Conservation (phyloP, 2,797 vertebrate genomes). For the Knipowitschia caucasica region DNA sequence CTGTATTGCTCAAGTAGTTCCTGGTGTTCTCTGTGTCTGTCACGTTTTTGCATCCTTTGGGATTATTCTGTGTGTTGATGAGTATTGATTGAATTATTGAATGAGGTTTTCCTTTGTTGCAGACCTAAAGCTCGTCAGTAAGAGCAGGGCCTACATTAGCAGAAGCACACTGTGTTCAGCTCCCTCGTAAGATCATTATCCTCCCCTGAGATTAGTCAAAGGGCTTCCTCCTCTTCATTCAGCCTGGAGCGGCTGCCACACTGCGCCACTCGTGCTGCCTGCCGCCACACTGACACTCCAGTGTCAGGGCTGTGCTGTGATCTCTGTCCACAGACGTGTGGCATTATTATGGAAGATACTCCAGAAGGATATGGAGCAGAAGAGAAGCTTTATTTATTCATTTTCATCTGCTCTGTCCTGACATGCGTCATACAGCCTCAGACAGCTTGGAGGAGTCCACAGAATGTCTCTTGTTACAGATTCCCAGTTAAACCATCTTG, state of each 20-base stretch:
- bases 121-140: slow-evolving; percentile 9
- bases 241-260: slow-evolving; percentile 47
- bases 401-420: slow-evolving; percentile 14
- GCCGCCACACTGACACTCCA: slow-evolving; percentile 33
- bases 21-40: neutral
- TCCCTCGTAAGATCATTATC: slow-evolving; percentile 52
- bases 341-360: slow-evolving; percentile 1
- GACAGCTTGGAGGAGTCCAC: slow-evolving; percentile 13
- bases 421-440: slow-evolving; percentile 16
- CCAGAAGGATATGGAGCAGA: slow-evolving; percentile 2
- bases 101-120: slow-evolving; percentile 14
- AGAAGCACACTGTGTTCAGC: slow-evolving; percentile 43
- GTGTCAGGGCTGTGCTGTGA: neutral
- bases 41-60: neutral
- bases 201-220: slow-evolving; percentile 57
- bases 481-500: neutral
- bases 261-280: slow-evolving; percentile 48
- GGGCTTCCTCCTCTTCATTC: slow-evolving; percentile 58
- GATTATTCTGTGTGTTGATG: slow-evolving; percentile 1
- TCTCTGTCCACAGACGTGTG: neutral
- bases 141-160: slow-evolving; percentile 20
- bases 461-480: slow-evolving; percentile 23
- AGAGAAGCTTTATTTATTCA: slow-evolving; percentile 1
- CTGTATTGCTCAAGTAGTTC: slow-evolving; percentile 1
- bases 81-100: slow-evolving; percentile 8